Evolutionary conservation across 2,888 invertebrate species (phyloP).

Genomic region (Tachina lurida): DNA sequence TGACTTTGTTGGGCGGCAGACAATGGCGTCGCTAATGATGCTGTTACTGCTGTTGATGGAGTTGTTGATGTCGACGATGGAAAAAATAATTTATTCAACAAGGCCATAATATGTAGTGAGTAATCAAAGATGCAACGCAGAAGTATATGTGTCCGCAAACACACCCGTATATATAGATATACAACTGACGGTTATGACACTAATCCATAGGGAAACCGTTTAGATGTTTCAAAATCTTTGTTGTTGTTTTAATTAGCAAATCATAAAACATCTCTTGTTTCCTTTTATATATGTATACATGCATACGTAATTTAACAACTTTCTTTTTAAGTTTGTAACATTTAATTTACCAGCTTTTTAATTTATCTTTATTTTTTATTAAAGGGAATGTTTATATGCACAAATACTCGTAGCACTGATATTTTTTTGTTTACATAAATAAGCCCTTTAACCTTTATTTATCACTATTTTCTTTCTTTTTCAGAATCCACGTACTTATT

Average conservation of each 20-base stretch:
- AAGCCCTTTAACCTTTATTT: conserved; percentile 50
- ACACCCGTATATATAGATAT: conserved; percentile 11
- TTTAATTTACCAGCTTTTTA: conserved; percentile 28
- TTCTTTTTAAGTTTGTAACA: conserved; percentile 29
- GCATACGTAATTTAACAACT: not conserved
- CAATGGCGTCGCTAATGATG: conserved; percentile 68
- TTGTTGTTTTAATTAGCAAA: conserved; percentile 15
- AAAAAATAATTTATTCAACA: conserved; percentile 88
- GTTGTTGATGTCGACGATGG: conserved; percentile 84
- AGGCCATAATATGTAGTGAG: conserved; percentile 85
- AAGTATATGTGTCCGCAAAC: not conserved
- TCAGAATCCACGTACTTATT: not conserved
- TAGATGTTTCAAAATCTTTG: conserved; percentile 6
- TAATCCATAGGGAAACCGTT: conserved; percentile 1
- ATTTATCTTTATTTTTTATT: conserved; percentile 2
- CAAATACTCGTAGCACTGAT: conserved; percentile 32
- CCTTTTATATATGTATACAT: not conserved
- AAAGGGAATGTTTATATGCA: conserved; percentile 20
- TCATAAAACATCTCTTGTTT: not conserved
- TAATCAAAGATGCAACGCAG: not conserved
- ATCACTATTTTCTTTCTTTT: conserved; percentile 35
- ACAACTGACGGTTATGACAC: conserved; percentile 12
- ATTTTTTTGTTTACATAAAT: conserved; percentile 51
- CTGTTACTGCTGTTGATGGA: conserved; percentile 74
- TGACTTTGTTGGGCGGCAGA: conserved; percentile 62